Evolutionary conservation across 2,113 vertebrate genomes (phyloP).

Genomic region (Guaruba guarouba): DNA sequence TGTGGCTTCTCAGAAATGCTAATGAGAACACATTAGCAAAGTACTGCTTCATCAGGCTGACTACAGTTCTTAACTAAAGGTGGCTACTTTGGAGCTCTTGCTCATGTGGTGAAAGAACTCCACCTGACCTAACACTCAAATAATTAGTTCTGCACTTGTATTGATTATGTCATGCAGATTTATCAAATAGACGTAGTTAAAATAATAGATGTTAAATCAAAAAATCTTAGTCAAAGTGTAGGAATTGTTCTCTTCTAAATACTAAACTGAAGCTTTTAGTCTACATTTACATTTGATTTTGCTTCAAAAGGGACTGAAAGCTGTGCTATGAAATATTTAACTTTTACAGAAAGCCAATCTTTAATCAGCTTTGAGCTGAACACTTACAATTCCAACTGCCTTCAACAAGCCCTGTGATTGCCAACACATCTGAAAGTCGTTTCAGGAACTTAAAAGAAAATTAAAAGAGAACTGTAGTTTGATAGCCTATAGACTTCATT

Average conservation of each 20-base stretch:
- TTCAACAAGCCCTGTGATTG: background rate
- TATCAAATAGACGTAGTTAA: background rate
- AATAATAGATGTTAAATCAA: background rate
- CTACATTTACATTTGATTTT: background rate
- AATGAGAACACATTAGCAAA: background rate
- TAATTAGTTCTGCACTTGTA: background rate
- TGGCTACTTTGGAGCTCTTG: background rate
- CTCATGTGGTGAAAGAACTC: background rate
- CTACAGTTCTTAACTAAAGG: background rate
- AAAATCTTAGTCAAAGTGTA: background rate
- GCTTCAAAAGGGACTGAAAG: background rate
- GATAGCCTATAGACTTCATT: background rate
- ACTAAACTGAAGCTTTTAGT: background rate
- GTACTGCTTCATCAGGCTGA: rapidly evolving
- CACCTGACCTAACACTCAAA: background rate
- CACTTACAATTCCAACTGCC: background rate
- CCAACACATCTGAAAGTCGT: constrained; percentile 7
- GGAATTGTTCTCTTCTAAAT: background rate
- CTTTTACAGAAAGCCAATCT: background rate
- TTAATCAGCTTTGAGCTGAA: constrained; percentile 5
- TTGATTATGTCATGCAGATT: background rate
- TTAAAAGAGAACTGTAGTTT: background rate
- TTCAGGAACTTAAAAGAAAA: background rate
- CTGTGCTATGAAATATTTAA: constrained; percentile 16
- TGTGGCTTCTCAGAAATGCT: background rate